Conservation (phyloP, 2,797 vertebrate species). For the Sebastes nivosus region DNA sequence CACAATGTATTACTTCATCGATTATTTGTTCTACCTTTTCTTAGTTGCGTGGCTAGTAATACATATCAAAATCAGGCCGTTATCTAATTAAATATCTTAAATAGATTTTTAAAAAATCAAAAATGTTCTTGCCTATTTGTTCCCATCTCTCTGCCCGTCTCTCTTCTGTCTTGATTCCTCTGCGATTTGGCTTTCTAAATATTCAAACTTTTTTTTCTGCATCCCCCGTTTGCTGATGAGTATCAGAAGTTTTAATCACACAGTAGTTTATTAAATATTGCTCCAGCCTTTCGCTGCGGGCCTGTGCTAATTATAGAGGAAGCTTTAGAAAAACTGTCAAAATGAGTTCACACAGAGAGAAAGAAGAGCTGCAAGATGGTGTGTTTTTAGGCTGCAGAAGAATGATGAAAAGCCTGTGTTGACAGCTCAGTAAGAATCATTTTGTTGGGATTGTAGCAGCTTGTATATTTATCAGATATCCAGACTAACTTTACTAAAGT, state of each 20-base stretch:
- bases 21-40: background rate
- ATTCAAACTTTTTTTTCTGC: conserved; percentile 1
- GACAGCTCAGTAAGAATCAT: background rate
- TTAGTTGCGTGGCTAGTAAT: background rate
- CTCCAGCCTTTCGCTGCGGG: conserved; percentile 54
- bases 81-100: background rate
- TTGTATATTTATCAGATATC: background rate
- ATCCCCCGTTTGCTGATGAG: conserved; percentile 21
- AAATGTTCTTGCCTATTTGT: no score
- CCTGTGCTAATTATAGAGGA: conserved; percentile 76
- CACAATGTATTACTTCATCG: background rate
- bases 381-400: conserved; percentile 7
- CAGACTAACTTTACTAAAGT: background rate
- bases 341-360: conserved; percentile 46
- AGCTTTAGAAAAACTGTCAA: conserved; percentile 61
- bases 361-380: conserved; percentile 36
- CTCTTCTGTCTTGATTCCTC: background rate
- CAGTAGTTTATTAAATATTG: conserved; percentile 76
- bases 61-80: background rate
- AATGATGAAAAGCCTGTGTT: background rate
- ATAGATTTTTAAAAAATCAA: no score
- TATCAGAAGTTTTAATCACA: conserved; percentile 76
- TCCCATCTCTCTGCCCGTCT: background rate
- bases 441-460: background rate
- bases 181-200: conserved; percentile 17